A percentile compares a stretch with the other conserved stretches of the same genome.
These are phyloP conservation scores for Echinarachnius parma DNA, from an alignment of 53 echinoderm and acorn worm genomes.

Conservation along the genomic window DNA sequence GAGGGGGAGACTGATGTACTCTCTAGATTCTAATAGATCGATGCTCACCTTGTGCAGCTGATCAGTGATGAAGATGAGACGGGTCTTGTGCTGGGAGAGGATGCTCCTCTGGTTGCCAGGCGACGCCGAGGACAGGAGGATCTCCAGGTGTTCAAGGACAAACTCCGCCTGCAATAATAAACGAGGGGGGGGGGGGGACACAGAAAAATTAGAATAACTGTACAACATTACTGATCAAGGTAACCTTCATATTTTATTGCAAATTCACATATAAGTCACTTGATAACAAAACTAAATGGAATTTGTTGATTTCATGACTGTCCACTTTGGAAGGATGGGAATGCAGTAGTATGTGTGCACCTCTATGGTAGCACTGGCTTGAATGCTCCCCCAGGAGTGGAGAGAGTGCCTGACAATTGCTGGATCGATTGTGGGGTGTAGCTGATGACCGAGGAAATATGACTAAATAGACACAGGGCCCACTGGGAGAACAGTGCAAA, in stretches of 20 bases:
- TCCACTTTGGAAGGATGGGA: background rate
- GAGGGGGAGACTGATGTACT: no score
- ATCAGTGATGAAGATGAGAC: slow-evolving; percentile 22
- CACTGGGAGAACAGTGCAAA: no score
- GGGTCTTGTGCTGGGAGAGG: slow-evolving; percentile 1
- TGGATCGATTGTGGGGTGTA: no score
- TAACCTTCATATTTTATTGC: background rate
- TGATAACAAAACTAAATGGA: background rate
- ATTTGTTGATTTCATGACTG: background rate
- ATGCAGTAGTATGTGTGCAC: background rate
- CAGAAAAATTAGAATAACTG: background rate
- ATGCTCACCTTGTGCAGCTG: slow-evolving; percentile 21
- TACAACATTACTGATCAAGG: no score
- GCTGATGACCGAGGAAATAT: no score
- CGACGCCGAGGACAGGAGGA: slow-evolving; percentile 14
- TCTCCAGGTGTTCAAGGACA: slow-evolving; percentile 58
- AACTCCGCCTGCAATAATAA: slow-evolving; percentile 33
- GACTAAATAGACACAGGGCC: no score
- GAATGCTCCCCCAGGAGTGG: background rate
- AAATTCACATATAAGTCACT: background rate
- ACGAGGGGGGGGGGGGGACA: background rate
- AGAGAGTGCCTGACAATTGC: no score
- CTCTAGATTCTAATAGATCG: no score
- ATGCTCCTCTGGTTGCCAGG: background rate
- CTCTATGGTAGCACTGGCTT: background rate